Base-by-base conservation (phyloP, 2,113 vertebrate species). In the Oreocharis arfaki region DNA sequence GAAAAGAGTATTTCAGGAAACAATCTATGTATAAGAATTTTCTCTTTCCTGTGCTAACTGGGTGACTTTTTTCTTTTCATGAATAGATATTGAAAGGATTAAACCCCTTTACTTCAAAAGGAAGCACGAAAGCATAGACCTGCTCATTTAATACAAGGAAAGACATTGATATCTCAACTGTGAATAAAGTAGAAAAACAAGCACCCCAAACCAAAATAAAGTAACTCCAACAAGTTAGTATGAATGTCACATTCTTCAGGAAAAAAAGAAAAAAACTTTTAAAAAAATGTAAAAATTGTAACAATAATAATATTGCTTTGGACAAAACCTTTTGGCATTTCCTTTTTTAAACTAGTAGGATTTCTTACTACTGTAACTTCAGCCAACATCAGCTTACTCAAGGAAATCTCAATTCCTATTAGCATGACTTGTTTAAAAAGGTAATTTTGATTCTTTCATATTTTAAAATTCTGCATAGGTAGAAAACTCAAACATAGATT, bases 351-450 rank as follows among this genome's bases (percentile, higher is more conserved):
- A 93, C 57, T 4, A 91, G 55, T 69, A 94, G 55, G 73, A 89
- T 89, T 95, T 91, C 64, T 78, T 90, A 82, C 44, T 59, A 52
- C 13, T 61, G 20, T 41, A 79, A 55, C 41, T 78, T 83, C 74
- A 90, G 89, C 74, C 87, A 97, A 69, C 46, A 82, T 59, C 65
- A 65, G 57, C 50, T 95, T 83, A 87, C 46, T 90, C 75, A 93
- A 93, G 47, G 61, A 95, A 94, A 76, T 93, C 70, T 91, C 80
- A 77, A 55, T 90, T 93, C 35, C n/a, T 93, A 46, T 47, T 84
- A 83, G 37, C 16, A 73, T 41, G 26, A 44, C 17, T 74, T 78
- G 24, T 67, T 87, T 84, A 49, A 68, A 84, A 82, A 93, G 90
- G 16, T 74, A 2, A 74, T 79, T 95, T 75, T 52, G 35, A 85